Conservation (phyloP, 2,113 vertebrate genomes). For the Chroicocephalus ridibundus region DNA sequence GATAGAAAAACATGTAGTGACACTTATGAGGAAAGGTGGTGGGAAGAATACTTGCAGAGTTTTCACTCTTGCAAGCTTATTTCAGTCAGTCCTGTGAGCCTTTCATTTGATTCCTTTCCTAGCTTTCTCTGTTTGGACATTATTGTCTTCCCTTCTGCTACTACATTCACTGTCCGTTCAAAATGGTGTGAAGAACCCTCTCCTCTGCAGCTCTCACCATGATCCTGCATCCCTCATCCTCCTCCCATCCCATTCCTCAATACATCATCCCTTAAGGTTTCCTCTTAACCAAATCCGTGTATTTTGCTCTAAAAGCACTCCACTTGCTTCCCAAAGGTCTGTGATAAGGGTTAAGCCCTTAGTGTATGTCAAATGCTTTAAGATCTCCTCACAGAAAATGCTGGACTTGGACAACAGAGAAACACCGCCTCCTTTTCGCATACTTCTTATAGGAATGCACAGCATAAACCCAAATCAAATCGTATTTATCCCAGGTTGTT, state of each 20-base stretch:
- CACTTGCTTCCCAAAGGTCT: neutral
- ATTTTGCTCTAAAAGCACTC: neutral
- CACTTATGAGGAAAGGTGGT: neutral
- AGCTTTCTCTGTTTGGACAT: neutral
- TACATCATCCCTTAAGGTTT: neutral
- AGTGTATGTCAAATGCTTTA: neutral
- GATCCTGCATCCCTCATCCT: neutral
- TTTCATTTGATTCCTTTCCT: neutral
- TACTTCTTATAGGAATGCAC: neutral
- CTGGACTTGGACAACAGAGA: neutral
- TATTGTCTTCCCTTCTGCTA: neutral
- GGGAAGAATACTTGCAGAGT: neutral
- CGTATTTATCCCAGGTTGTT: neutral
- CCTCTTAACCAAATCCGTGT: neutral
- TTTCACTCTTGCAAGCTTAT: neutral
- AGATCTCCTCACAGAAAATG: neutral
- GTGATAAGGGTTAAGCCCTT: neutral
- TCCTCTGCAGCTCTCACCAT: neutral
- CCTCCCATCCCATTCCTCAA: neutral
- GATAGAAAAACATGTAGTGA: neutral
- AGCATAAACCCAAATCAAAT: neutral
- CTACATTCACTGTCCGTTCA: neutral
- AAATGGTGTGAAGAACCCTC: neutral
- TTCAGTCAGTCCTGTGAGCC: neutral
- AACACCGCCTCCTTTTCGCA: neutral